phyloP scores from a whole-genome alignment of 2,888 invertebrate species.

The Branchipolynoe longqiensis region DNA sequence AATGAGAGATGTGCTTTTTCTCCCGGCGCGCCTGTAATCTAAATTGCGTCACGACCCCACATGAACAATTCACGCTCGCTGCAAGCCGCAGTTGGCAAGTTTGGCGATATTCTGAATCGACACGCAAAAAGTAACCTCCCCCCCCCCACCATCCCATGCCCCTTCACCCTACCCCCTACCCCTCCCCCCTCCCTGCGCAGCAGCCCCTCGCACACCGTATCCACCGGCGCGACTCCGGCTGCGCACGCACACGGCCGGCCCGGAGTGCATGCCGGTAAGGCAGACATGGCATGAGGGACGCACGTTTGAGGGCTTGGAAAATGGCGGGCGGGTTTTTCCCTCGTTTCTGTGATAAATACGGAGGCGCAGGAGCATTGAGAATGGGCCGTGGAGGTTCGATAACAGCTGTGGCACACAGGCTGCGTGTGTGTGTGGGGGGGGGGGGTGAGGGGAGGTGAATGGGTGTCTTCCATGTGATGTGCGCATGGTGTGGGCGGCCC shows the following conservation, averaged over 20 bases:
- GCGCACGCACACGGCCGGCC: conserved; percentile 17
- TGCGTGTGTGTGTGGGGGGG: too few species aligned
- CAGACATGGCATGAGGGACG: neutral
- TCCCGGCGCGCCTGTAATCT: conserved; percentile 19
- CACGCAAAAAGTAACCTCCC: neutral
- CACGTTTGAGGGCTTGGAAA: neutral
- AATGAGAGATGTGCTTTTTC: conserved; percentile 12
- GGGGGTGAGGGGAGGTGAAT: too few species aligned
- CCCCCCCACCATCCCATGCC: neutral
- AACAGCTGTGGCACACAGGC: too few species aligned
- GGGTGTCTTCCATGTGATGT: neutral
- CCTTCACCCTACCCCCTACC: neutral
- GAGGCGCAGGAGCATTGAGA: conserved; percentile 10
- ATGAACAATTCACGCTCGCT: conserved; percentile 29
- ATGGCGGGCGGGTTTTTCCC: conserved; percentile 1
- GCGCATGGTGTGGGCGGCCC: too few species aligned
- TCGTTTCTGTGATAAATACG: conserved; percentile 17
- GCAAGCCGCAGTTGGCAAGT: neutral
- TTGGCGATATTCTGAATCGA: neutral
- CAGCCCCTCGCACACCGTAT: neutral
- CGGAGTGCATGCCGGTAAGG: neutral
- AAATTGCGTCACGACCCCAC: conserved; percentile 44
- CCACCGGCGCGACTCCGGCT: neutral
- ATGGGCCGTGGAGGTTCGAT: too few species aligned
- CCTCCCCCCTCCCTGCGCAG: neutral